Conservation (phyloP, 2,113 vertebrate species). For the Puntigrus tetrazona region DNA sequence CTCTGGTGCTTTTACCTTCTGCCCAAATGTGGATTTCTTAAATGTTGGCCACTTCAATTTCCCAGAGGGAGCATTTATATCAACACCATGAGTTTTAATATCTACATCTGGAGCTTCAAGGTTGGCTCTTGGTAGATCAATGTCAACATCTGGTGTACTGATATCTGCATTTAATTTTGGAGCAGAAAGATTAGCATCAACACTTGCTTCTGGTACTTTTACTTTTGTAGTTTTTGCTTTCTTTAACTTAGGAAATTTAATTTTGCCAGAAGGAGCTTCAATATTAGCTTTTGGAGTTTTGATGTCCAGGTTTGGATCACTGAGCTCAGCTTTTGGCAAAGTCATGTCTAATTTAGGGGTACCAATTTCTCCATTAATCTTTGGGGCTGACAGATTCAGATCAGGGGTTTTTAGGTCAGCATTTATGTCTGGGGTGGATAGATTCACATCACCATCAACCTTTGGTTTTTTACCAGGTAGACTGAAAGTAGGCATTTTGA, state of each 20-base stretch:
- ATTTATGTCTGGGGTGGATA: slow-evolving; percentile 22
- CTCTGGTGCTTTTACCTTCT: slow-evolving; percentile 58
- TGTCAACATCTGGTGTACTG: slow-evolving; percentile 48
- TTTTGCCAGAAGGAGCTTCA: slow-evolving; percentile 62
- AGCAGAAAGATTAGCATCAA: slow-evolving; percentile 47
- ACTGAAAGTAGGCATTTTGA: slow-evolving; percentile 51
- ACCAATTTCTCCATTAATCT: slow-evolving; percentile 61
- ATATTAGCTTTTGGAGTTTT: slow-evolving; percentile 60
- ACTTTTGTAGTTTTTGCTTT: slow-evolving; percentile 64
- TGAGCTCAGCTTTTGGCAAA: slow-evolving; percentile 60
- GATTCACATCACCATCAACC: slow-evolving; percentile 33
- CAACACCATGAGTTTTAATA: slow-evolving; percentile 54
- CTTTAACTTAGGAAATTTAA: slow-evolving; percentile 65
- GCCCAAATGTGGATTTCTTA: slow-evolving; percentile 62
- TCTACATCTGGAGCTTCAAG: slow-evolving; percentile 52
- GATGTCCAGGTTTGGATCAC: slow-evolving; percentile 56
- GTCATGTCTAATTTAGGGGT: slow-evolving; percentile 62
- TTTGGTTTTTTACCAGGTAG: slow-evolving; percentile 36
- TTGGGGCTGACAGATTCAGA: slow-evolving; percentile 57
- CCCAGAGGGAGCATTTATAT: slow-evolving; percentile 53
- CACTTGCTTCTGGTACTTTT: slow-evolving; percentile 28
- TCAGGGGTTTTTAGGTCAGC: slow-evolving; percentile 49
- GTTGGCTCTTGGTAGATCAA: slow-evolving; percentile 50
- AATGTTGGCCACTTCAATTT: slow-evolving; percentile 62
- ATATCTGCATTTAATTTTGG: slow-evolving; percentile 43